Evolutionary conservation across 2,113 vertebrate species (phyloP).

Genomic region (Pyxicephalus adspersus): DNA sequence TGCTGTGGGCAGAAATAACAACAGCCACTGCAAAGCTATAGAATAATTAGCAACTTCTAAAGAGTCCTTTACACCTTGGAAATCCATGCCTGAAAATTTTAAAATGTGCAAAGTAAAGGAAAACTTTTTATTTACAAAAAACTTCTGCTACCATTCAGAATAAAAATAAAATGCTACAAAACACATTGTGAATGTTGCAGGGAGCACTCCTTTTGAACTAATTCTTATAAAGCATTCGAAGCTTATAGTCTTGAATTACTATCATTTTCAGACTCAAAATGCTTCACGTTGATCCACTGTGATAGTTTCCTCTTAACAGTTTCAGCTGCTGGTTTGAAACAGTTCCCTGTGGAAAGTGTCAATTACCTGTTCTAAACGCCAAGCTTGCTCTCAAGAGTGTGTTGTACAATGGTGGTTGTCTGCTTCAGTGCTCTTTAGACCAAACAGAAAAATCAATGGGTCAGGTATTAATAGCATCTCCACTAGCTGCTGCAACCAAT

Average conservation of each 20-base stretch:
- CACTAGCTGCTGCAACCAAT: no score
- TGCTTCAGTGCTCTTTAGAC: constrained; percentile 13
- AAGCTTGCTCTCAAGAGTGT: background rate
- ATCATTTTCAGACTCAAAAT: constrained; percentile 15
- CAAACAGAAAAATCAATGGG: background rate
- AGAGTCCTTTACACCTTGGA: background rate
- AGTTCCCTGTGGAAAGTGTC: constrained; percentile 40
- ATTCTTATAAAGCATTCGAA: background rate
- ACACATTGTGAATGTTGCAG: background rate
- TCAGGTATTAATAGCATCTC: background rate
- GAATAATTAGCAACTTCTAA: constrained; percentile 3
- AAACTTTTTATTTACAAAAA: no score
- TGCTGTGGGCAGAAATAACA: background rate
- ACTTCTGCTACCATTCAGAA: background rate
- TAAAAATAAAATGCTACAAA: background rate
- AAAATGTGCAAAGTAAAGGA: background rate
- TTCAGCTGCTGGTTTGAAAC: constrained; percentile 4
- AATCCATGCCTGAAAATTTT: background rate
- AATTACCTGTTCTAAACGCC: constrained; percentile 36
- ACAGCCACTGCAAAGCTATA: background rate
- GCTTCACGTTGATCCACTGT: background rate
- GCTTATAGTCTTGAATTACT: background rate
- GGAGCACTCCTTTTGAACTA: background rate
- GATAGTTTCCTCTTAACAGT: constrained; percentile 31
- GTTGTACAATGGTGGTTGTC: background rate